Conservation (phyloP, 2,113 vertebrate genomes). For the Verasper variegatus region DNA sequence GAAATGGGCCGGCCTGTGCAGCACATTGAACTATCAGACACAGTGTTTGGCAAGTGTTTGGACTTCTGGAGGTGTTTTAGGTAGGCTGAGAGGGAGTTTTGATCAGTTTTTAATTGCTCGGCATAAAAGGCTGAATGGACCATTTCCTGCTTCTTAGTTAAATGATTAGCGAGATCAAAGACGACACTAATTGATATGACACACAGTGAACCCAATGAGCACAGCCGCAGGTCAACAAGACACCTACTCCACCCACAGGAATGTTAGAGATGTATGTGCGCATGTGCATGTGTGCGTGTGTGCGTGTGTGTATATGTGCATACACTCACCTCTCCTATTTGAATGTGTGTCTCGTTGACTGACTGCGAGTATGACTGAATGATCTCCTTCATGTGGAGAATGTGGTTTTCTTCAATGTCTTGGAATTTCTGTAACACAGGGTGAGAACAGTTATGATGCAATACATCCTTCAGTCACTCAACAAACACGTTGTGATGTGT, state of each 20-base stretch:
- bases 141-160: slow-evolving; percentile 68
- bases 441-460: slow-evolving; percentile 16
- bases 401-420: slow-evolving; percentile 95
- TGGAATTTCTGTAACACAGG: slow-evolving; percentile 92
- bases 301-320: slow-evolving; percentile 10
- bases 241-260: slow-evolving; percentile 66
- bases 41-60: slow-evolving; percentile 19
- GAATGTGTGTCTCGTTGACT: slow-evolving; percentile 92
- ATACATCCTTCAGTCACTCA: no score
- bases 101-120: slow-evolving; percentile 72
- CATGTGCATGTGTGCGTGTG: not conserved
- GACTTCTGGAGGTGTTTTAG: slow-evolving; percentile 48
- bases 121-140: slow-evolving; percentile 60
- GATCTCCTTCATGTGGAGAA: slow-evolving; percentile 95
- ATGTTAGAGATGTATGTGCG: slow-evolving; percentile 39
- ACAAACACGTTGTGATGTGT: not conserved
- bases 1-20: slow-evolving; percentile 1
- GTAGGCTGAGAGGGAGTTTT: slow-evolving; percentile 51
- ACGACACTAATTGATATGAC: slow-evolving; percentile 70
- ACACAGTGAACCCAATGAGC: slow-evolving; percentile 59
- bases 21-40: slow-evolving; percentile 17
- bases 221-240: slow-evolving; percentile 53
- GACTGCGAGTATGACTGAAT: slow-evolving; percentile 91
- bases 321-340: slow-evolving; percentile 92
- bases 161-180: slow-evolving; percentile 76